phyloP scores from a whole-genome alignment of 1,140 invertebrate species.

The Penaeus vannamei region DNA sequence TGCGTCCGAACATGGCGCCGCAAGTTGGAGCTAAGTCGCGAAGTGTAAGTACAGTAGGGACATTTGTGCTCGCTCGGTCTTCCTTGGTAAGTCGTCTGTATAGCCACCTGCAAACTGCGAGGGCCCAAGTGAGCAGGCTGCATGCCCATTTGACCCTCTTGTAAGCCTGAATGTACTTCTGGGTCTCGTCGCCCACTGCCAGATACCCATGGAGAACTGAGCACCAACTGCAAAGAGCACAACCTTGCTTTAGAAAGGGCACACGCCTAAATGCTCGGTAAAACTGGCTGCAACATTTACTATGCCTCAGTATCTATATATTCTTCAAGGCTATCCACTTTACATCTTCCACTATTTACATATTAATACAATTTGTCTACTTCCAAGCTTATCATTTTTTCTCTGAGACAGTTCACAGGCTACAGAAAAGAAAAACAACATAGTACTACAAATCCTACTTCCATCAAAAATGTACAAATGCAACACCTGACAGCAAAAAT shows the following conservation, averaged over 20 bases:
- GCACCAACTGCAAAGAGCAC: conserved; percentile 63
- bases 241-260: conserved; percentile 57
- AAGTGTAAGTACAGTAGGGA: conserved; percentile 57
- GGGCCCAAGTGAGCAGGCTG: conserved; percentile 19
- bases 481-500: no score
- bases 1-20: conserved; percentile 67
- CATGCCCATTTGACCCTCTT: conserved; percentile 41
- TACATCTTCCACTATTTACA: no score
- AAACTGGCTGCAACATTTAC: no score
- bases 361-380: no score
- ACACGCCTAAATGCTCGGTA: background rate
- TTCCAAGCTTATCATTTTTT: no score
- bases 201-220: conserved; percentile 53
- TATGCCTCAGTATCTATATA: no score
- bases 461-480: no score
- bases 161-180: conserved; percentile 29
- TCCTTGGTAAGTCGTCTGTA: conserved; percentile 22
- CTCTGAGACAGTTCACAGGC: no score
- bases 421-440: background rate
- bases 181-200: conserved; percentile 54
- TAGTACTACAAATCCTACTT: background rate
- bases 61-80: conserved; percentile 41
- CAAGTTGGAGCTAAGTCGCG: conserved; percentile 58
- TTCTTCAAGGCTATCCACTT: no score
- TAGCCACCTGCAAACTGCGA: conserved; percentile 32